Percentiles rank a stretch among this genome's conserved stretches.
Conservation (phyloP, 2,797 vertebrate genomes). For the Carduelis carduelis region DNA sequence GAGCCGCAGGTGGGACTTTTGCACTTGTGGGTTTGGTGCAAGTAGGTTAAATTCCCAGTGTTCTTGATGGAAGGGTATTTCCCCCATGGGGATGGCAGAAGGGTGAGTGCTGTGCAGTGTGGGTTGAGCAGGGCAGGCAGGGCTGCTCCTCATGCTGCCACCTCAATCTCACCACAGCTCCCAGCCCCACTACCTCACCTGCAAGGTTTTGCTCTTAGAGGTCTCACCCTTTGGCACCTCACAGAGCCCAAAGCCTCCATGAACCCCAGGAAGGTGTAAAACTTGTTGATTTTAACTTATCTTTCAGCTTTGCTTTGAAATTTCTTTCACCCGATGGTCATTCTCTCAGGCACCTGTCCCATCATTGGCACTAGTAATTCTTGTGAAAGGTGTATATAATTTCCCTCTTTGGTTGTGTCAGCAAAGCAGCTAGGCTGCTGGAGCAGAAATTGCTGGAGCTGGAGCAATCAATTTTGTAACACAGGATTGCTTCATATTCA, state of each 20-base stretch:
- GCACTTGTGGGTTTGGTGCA: background rate
- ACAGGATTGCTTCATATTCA: background rate
- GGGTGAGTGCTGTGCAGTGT: background rate
- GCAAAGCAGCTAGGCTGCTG: background rate
- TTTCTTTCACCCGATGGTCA: background rate
- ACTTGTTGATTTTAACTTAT: background rate
- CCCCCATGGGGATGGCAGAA: background rate
- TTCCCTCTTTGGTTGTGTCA: background rate
- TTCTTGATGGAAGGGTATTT: background rate
- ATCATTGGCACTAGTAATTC: background rate
- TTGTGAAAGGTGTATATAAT: rapidly evolving
- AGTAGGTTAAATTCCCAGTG: background rate
- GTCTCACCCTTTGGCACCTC: background rate
- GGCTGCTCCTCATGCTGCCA: background rate
- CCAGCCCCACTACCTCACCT: rapidly evolving
- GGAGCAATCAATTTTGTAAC: background rate
- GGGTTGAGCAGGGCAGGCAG: rapidly evolving
- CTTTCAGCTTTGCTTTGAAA: background rate
- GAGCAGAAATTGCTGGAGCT: background rate
- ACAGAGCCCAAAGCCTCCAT: rapidly evolving
- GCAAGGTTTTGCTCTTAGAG: background rate
- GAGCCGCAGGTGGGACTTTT: background rate
- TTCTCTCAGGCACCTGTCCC: background rate
- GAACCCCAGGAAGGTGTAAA: background rate
- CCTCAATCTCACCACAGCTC: rapidly evolving